These are phyloP conservation scores for Romanogobio albipinnatus DNA, from an alignment of 2,113 vertebrate species.

Conservation along the genomic window DNA sequence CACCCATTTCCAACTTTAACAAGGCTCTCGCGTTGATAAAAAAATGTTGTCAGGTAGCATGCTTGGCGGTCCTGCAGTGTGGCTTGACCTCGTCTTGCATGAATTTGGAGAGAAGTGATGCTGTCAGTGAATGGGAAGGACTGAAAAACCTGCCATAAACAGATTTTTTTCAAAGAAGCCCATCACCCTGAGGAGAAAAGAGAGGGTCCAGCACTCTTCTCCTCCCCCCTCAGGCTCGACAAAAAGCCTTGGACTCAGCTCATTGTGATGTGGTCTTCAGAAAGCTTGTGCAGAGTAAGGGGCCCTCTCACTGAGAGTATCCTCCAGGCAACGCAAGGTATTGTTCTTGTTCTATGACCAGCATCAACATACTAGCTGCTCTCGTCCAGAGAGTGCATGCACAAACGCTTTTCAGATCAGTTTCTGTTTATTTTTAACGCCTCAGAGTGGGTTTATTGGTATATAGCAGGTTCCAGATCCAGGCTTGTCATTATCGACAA, in stretches of 20 bases:
- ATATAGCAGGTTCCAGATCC: conserved; percentile 16
- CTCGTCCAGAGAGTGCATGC: not conserved
- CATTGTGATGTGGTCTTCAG: conserved; percentile 38
- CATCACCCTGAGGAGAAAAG: conserved; percentile 39
- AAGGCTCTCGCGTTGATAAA: not conserved
- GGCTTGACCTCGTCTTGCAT: not conserved
- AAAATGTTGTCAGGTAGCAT: conserved; percentile 29
- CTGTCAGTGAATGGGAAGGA: conserved; percentile 20
- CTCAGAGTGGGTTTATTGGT: conserved; percentile 11
- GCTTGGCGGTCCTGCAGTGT: not conserved
- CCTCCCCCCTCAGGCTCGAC: conserved; percentile 18
- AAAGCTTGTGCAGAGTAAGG: not conserved
- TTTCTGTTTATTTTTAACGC: not conserved
- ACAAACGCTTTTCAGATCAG: conserved; percentile 14
- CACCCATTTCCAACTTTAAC: not conserved
- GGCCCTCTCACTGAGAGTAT: conserved; percentile 15
- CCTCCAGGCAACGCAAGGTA: conserved; percentile 40
- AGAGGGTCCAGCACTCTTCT: conserved; percentile 26
- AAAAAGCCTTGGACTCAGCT: conserved; percentile 35
- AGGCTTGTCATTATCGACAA: conserved; percentile 14
- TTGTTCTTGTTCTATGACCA: conserved; percentile 42
- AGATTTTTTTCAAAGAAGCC: conserved; percentile 25
- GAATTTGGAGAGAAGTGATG: conserved; percentile 3
- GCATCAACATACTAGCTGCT: conserved; percentile 35
- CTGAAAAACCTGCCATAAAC: conserved; percentile 36